phyloP scores from a whole-genome alignment of 2,888 invertebrate genomes.

The Trichopoda pennipes region DNA sequence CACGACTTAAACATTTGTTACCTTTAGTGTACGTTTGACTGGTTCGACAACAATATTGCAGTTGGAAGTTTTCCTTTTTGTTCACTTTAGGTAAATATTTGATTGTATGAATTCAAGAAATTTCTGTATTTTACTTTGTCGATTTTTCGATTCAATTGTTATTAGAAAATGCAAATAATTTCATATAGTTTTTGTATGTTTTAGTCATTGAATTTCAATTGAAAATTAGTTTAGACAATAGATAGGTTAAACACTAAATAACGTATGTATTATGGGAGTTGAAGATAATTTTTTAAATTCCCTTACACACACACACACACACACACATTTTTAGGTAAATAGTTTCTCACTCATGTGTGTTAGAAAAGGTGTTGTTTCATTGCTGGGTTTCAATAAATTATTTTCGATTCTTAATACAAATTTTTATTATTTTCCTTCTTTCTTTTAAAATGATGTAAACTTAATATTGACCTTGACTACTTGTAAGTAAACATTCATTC shows the following conservation, averaged over 20 bases:
- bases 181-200: not conserved
- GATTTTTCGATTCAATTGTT: not conserved
- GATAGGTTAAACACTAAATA: not conserved
- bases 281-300: not conserved
- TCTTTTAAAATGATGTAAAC: too few relatives aligned
- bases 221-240: not conserved
- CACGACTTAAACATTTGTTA: too few relatives aligned
- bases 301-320: not conserved
- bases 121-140: not conserved
- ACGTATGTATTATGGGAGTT: not conserved
- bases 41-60: not conserved
- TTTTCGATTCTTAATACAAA: too few relatives aligned
- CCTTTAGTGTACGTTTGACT: too few relatives aligned
- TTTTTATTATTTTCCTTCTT: too few relatives aligned
- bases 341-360: too few relatives aligned
- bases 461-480: too few relatives aligned
- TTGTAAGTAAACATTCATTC: too few relatives aligned
- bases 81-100: not conserved
- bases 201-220: slow-evolving; percentile 36
- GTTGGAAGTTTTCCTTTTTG: not conserved
- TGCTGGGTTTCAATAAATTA: too few relatives aligned
- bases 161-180: not conserved
- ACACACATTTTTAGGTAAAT: too few relatives aligned
- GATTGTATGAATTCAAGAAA: not conserved
- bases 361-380: too few relatives aligned